Percentiles rank a stretch among this genome's conserved stretches.
Conservation (phyloP, 2,888 invertebrate species). For the Dynastes tityus region DNA sequence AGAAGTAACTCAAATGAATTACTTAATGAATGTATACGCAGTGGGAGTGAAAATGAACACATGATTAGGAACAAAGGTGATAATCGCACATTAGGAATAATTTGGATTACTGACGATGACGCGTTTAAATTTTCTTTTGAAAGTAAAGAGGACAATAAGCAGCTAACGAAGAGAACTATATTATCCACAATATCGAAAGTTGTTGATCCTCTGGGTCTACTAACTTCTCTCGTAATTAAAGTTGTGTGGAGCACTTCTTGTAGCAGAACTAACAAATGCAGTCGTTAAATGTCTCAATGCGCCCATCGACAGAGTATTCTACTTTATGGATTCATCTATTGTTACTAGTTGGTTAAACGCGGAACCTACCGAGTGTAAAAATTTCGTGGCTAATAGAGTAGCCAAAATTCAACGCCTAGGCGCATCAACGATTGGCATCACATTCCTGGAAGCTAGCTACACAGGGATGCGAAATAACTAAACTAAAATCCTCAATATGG, state of each 20-base stretch:
- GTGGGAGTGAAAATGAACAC: too few relatives aligned
- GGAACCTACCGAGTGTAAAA: conserved; percentile 16
- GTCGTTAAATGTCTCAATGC: background rate
- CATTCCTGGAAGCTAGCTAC: conserved; percentile 30
- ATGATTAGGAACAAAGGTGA: too few relatives aligned
- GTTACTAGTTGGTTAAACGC: conserved; percentile 26
- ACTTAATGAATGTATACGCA: too few relatives aligned
- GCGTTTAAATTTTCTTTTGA: too few relatives aligned
- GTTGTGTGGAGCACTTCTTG: conserved; percentile 26
- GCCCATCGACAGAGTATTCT: conserved; percentile 9
- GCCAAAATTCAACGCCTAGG: conserved; percentile 23
- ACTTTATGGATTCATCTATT: conserved; percentile 5
- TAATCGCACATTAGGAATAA: too few relatives aligned
- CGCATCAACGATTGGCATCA: background rate
- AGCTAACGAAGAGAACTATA: too few relatives aligned
- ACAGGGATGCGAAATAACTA: conserved; percentile 14
- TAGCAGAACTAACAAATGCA: conserved; percentile 20
- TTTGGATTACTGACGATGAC: too few relatives aligned
- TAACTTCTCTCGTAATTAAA: background rate
- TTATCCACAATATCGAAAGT: too few relatives aligned
- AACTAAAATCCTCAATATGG: background rate
- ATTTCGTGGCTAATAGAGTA: conserved; percentile 25
- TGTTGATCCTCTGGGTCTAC: too few relatives aligned
- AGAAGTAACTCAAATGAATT: too few relatives aligned
- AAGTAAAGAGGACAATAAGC: too few relatives aligned